phyloP scores from a whole-genome alignment of 2,113 vertebrate genomes.

The Charadrius vociferus region DNA sequence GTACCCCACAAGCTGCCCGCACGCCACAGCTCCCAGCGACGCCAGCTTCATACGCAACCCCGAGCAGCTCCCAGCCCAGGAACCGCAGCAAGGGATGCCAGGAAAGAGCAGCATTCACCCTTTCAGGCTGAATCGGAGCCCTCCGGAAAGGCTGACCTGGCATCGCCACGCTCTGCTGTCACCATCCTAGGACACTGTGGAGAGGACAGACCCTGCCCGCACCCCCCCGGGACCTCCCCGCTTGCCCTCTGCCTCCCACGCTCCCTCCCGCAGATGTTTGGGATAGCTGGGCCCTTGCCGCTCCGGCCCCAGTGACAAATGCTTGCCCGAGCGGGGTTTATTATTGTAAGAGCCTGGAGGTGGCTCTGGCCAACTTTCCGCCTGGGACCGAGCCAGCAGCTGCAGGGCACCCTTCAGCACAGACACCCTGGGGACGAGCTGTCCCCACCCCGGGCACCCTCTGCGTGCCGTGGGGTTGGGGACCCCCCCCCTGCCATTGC shows the following conservation, averaged over 20 bases:
- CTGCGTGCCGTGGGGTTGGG: fast-evolving
- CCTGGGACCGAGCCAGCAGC: constrained; percentile 43
- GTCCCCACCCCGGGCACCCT: neutral
- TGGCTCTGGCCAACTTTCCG: constrained; percentile 43
- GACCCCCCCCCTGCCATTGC: fast-evolving
- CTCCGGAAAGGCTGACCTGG: neutral
- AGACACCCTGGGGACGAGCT: neutral
- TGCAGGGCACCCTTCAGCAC: neutral
- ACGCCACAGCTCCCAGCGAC: neutral
- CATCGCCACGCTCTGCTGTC: neutral
- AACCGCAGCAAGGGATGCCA: neutral
- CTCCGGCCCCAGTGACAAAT: constrained; percentile 30
- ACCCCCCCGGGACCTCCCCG: neutral
- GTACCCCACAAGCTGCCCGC: neutral
- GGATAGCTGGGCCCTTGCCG: constrained; percentile 44
- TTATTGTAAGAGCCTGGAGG: constrained; percentile 53
- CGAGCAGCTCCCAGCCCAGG: neutral
- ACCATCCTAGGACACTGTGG: neutral
- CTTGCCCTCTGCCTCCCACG: constrained; percentile 4
- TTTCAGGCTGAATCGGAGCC: neutral
- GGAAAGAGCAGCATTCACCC: neutral
- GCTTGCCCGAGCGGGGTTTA: constrained; percentile 15
- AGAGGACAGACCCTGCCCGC: neutral
- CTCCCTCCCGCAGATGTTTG: constrained; percentile 52
- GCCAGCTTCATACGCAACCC: neutral